Evolutionary conservation across 2,113 vertebrate species (phyloP), one percentile per base, ranked within the genome.

Genomic region (Illadopsis cleaveri): DNA sequence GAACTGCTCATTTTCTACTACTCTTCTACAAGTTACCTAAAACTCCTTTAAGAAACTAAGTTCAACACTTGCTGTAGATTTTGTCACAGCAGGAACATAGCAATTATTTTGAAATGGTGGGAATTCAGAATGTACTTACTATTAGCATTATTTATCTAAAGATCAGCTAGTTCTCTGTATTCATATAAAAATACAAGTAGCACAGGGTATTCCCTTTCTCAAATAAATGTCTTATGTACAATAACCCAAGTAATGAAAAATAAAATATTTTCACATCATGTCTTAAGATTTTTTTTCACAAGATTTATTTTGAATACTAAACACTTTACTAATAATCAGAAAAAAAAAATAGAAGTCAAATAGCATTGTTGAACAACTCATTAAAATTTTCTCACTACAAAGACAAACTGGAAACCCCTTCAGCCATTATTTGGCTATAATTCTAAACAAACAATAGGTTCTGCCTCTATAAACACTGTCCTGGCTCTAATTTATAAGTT

Each of bases 391-490:
- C 54, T 50, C 28, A 47, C 30, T 51, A 80, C 48, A 50, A 86
- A 92, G 12, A 47, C 70, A 95, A 81, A 70, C 14, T 22, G 42
- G 5, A 12, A 89, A 89, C 25, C 15, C 53, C 22, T 85, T 86
- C 71, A 78, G 57, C 57, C 82, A 72, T 92, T 87, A 82, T 77
- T 88, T 89, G 48, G 28, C 66, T 78, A 23, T 91, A 90, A 78
- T 81, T 81, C 86, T 83, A 89, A 96, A 77, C n/a, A 91, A 95
- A 73, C 61, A 85, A n/a, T 45, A 68, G 7, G 31, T 57, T 80
- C 66, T 69, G 18, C 37, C 53, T 86, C 82, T 82, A 16, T 56
- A 89, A 95, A 81, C 48, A 54, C 5, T 48, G 7, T 45, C 79
- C 42, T 5, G 0, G 13, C 65, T 77, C 17, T 75, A 76, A 94